These are phyloP conservation scores for Ectemnius cavifrons DNA, from an alignment of 2,888 invertebrate genomes.

Conservation along the genomic window DNA sequence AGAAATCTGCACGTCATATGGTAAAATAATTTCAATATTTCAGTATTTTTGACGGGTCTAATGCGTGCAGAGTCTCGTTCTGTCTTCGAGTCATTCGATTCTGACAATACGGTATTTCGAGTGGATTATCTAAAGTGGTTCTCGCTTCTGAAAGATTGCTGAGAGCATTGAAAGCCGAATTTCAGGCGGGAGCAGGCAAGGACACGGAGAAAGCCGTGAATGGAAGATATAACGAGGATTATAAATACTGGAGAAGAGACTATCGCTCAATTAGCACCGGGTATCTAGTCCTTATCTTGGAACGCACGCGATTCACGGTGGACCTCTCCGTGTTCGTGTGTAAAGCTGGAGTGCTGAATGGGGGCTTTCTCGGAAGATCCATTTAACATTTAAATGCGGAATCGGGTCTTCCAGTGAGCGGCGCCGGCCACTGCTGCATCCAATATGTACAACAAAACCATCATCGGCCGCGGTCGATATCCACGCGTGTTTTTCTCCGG, in stretches of 20 bases:
- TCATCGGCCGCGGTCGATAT: conserved; percentile 2
- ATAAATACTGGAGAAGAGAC: conserved; percentile 45
- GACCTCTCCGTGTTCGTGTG: conserved; percentile 32
- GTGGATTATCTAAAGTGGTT: conserved; percentile 57
- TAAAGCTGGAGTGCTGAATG: conserved; percentile 37
- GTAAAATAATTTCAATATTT: no score
- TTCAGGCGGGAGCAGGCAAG: neutral
- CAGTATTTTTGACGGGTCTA: no score
- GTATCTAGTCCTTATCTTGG: conserved; percentile 65
- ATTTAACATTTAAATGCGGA: conserved; percentile 20
- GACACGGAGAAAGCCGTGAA: conserved; percentile 9
- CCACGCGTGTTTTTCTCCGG: conserved; percentile 12
- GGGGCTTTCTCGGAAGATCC: conserved; percentile 37
- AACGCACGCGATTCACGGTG: conserved; percentile 59
- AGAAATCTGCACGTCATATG: neutral
- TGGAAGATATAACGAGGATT: conserved; percentile 26
- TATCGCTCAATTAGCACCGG: conserved; percentile 71
- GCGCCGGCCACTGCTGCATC: no score
- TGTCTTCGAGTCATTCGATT: conserved; percentile 4
- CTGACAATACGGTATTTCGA: conserved; percentile 40
- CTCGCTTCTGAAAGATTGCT: conserved; percentile 23
- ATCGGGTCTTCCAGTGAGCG: no score
- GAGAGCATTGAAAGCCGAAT: conserved; percentile 17
- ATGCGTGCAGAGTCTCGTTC: no score
- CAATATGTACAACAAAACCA: no score